Evolutionary conservation across 1,140 invertebrate genomes (phyloP), one percentile per base, ranked within the genome.

Genomic region (Cheumatopsyche charites): DNA sequence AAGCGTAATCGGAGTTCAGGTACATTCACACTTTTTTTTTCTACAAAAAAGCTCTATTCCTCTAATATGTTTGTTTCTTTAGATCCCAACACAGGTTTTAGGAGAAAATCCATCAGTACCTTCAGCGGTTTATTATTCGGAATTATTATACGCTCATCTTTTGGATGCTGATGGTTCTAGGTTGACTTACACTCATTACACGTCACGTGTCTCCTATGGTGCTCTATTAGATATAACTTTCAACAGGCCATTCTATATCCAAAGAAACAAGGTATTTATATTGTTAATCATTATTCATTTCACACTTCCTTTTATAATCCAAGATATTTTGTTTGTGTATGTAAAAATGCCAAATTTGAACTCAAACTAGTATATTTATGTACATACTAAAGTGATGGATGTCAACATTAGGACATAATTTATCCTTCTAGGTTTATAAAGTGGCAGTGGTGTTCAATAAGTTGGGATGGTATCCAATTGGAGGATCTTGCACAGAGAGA

Each of bases 361-460:
- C 42, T 43, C 7, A 43, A n/a, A n/a, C n/a, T n/a, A n/a, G n/a
- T n/a, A n/a, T n/a, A n/a, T n/a, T n/a, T n/a, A n/a, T n/a, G n/a
- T n/a, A n/a, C n/a, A n/a, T n/a, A n/a, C n/a, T n/a, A n/a, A n/a
- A n/a, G n/a, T n/a, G n/a, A n/a, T n/a, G n/a, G n/a, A n/a, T n/a
- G n/a, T n/a, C n/a, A n/a, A n/a, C n/a, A n/a, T n/a, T n/a, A n/a
- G n/a, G n/a, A n/a, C n/a, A n/a, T n/a, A n/a, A n/a, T 65, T 26
- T n/a, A 19, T 29, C 17, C 66, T 78, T 78, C 49, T 79, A 89
- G 87, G 85, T 89, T 45, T 93, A 93, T 79, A 89, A 91, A 80
- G 88, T 94, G 67, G 91, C 89, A 13, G 91, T 93, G 12, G 90
- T 92, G 49, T 89, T 94, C 80, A 92, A 93, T 81, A 92, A 92